A percentile compares a stretch with the other conserved stretches of the same genome.
Conservation (phyloP, 1,140 invertebrate genomes). For the Patella vulgata region DNA sequence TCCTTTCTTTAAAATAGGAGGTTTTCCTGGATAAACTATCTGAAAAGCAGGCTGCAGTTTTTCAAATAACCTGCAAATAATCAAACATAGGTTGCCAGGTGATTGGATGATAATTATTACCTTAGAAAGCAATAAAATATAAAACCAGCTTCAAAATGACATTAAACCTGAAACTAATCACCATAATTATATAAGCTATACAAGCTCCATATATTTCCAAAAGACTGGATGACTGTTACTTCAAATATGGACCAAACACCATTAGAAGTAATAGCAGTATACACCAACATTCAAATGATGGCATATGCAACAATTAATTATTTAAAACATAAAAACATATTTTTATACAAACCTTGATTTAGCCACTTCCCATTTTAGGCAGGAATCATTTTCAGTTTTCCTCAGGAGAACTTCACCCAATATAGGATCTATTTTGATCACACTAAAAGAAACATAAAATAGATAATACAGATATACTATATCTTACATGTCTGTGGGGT, state of each 20-base stretch:
- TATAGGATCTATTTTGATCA: slow-evolving; percentile 71
- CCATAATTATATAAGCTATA: too few species aligned
- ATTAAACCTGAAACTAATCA: neutral
- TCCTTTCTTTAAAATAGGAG: slow-evolving; percentile 74
- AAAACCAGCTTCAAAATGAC: too few species aligned
- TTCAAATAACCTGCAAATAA: slow-evolving; percentile 71
- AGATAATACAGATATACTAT: neutral
- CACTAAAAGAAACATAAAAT: slow-evolving; percentile 59
- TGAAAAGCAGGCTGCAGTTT: slow-evolving; percentile 83
- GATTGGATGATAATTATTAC: too few species aligned
- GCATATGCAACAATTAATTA: too few species aligned
- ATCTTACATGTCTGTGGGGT: too few species aligned
- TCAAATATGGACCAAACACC: too few species aligned
- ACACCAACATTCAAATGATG: too few species aligned
- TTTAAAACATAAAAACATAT: too few species aligned
- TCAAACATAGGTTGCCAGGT: neutral
- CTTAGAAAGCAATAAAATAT: too few species aligned
- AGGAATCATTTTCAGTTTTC: slow-evolving; percentile 59
- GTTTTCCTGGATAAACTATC: slow-evolving; percentile 72
- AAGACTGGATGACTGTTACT: too few species aligned
- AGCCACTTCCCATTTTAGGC: slow-evolving; percentile 77
- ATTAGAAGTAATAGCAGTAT: too few species aligned
- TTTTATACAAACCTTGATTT: slow-evolving; percentile 64
- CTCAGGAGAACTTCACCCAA: slow-evolving; percentile 61
- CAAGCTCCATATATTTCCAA: too few species aligned